These are phyloP conservation scores for Apomyelois bistriatella DNA, from an alignment of 2,888 invertebrate species.

Conservation along the genomic window DNA sequence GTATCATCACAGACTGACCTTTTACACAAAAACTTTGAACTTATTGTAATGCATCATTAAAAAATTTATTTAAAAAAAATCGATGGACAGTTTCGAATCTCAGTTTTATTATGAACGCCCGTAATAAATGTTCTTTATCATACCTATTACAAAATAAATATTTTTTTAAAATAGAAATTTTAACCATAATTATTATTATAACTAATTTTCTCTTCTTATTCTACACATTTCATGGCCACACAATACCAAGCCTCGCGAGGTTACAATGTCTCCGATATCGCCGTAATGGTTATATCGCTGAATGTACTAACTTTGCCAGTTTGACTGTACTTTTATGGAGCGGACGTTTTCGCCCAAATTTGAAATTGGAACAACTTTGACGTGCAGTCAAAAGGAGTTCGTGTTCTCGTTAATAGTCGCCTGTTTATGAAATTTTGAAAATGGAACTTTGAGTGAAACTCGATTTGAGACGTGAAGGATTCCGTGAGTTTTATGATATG, in stretches of 20 bases:
- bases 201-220: too few species aligned
- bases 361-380: conserved; percentile 31
- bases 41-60: too few species aligned
- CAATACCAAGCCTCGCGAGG: conserved; percentile 36
- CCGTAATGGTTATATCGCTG: conserved; percentile 56
- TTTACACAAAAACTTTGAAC: too few species aligned
- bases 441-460: conserved; percentile 6
- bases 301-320: conserved; percentile 27
- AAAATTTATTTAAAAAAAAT: too few species aligned
- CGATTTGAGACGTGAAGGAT: conserved; percentile 7
- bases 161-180: too few species aligned
- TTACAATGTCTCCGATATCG: conserved; percentile 54
- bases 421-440: conserved; percentile 29
- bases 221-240: conserved; percentile 31
- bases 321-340: conserved; percentile 29
- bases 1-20: too few species aligned
- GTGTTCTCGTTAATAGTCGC: conserved; percentile 36
- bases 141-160: too few species aligned
- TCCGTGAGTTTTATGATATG: not conserved
- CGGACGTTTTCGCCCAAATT: conserved; percentile 32
- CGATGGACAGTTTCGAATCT: too few species aligned
- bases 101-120: too few species aligned
- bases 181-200: too few species aligned
- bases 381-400: conserved; percentile 32
- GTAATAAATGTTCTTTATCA: too few species aligned